phyloP scores from a whole-genome alignment of 2,113 vertebrate species.

The Tragelaphus scriptus region DNA sequence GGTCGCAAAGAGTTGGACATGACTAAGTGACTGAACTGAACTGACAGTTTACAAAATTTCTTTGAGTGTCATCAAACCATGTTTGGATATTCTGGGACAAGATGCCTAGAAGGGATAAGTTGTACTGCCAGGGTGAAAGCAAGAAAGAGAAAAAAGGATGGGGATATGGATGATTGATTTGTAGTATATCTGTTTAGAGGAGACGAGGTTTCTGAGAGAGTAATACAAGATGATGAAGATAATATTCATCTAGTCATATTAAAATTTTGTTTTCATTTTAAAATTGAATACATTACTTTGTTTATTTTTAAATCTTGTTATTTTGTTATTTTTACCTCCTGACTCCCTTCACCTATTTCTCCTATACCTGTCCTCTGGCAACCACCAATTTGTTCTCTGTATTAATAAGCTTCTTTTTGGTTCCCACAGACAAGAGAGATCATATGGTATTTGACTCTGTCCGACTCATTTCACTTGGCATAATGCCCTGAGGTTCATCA shows the following conservation, averaged over 20 bases:
- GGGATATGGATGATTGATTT: neutral
- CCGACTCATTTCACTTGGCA: neutral
- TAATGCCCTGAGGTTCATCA: neutral
- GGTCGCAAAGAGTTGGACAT: accelerated
- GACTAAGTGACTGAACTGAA: too few species aligned
- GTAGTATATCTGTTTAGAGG: neutral
- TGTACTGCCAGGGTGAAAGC: neutral
- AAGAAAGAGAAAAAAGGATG: neutral
- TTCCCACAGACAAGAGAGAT: neutral
- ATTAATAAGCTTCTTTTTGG: neutral
- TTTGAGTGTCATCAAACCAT: neutral
- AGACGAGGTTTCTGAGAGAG: neutral
- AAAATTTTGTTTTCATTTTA: neutral
- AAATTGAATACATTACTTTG: neutral
- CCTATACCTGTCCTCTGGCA: neutral
- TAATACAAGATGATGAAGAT: neutral
- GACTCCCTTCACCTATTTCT: neutral
- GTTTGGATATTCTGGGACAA: neutral
- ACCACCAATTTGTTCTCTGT: neutral
- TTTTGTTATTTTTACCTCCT: neutral
- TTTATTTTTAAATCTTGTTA: neutral
- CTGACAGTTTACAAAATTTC: neutral
- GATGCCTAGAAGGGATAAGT: neutral
- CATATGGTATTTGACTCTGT: neutral
- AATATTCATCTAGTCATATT: neutral